Base-by-base conservation (phyloP, 2,888 invertebrate genomes). In the Hyppa rectilinea region DNA sequence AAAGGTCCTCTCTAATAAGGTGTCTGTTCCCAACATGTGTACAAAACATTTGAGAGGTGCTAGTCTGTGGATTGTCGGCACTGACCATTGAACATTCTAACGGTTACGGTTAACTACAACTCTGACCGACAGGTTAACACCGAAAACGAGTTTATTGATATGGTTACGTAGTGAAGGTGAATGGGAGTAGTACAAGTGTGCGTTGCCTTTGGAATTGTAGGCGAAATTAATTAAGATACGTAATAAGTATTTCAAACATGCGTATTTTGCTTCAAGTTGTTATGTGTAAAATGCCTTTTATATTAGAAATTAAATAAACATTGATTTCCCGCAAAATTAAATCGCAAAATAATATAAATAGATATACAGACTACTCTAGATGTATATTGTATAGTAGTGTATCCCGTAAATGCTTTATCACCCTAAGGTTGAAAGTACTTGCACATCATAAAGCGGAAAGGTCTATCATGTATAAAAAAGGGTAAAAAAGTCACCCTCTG, bases 51-150 rank as follows among this genome's bases (percentile, higher is more conserved):
- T 23, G 2, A 45, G 38, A 60, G n/a, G 45, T 58, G 58, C 40
- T 20, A 6, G 56, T 76, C 23, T 61, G 61, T 52, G 49, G n/a
- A 23, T 29, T 26, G 56, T 52, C 68, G 52, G 52, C 45, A 83
- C 74, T 83, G 84, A 81, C 82, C 80, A 83, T 72, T 67, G 75
- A 80, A 29, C 20, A 7, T 53, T 58, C 67, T 83, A 83, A 83
- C 83, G 82, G 84, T 80, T 63, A 60, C 72, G 36, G 29, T 9
- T 70, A 65, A 72, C 64, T 49, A 73, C 50, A n/a, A 26, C 58
- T 63, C 61, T 81, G 70, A 72, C 60, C 62, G 64, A 67, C 62
- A 43, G 60, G 56, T 75, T 81, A 77, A 77, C 62, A 67, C 56
- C 67, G 26, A 77, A 83, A 83, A 83, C 83, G 26, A 81, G 83